Percentiles rank a stretch among this genome's conserved stretches.
phyloP scores from a whole-genome alignment of 2,113 vertebrate genomes.

The Antigone vipio region DNA sequence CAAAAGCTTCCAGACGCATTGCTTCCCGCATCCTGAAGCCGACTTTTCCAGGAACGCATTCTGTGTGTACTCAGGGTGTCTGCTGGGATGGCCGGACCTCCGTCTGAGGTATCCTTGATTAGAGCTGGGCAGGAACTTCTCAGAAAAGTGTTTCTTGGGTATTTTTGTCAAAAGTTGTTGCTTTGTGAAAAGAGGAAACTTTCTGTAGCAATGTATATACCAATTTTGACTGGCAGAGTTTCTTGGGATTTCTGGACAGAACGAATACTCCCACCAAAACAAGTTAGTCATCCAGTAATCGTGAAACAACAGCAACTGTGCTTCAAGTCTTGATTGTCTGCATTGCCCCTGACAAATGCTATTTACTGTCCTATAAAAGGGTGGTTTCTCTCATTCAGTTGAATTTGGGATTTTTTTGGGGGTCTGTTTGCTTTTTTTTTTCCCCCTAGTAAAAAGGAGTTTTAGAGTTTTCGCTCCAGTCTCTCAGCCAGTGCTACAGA shows the following conservation, averaged over 20 bases:
- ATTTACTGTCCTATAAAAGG: neutral
- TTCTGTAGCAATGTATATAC: neutral
- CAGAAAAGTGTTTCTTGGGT: neutral
- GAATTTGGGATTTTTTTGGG: neutral
- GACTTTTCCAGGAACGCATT: neutral
- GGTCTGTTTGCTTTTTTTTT: neutral
- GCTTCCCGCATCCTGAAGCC: neutral
- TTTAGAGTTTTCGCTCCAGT: neutral
- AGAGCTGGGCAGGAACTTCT: neutral
- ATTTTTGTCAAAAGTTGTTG: neutral
- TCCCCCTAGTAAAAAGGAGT: neutral
- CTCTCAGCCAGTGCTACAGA: neutral
- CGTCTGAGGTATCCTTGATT: neutral
- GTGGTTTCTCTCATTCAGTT: neutral
- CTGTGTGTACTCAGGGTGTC: fast-evolving
- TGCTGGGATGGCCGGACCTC: neutral
- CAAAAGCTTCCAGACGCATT: neutral
- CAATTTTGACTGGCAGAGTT: neutral
- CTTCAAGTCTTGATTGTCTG: neutral
- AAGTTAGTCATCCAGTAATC: neutral
- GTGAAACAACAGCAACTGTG: neutral
- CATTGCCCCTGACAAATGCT: neutral
- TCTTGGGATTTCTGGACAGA: neutral
- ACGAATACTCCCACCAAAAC: neutral
- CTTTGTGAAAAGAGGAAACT: neutral